phyloP scores from a whole-genome alignment of 2,113 vertebrate species.

The Diadophis punctatus region DNA sequence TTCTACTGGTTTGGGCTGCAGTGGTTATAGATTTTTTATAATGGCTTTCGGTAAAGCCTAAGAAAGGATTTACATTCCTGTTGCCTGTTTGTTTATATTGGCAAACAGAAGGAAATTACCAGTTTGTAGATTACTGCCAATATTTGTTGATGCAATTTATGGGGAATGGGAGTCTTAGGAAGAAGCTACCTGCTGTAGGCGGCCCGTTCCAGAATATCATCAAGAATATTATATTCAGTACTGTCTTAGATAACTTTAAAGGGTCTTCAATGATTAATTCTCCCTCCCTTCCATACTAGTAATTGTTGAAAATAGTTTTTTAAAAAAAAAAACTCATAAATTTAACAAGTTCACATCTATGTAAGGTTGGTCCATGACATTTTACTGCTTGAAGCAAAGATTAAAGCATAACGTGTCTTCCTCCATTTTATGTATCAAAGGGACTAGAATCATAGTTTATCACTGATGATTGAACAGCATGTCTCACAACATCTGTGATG shows the following conservation, averaged over 20 bases:
- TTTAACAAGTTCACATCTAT: not conserved
- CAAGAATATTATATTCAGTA: not conserved
- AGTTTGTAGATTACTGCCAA: not conserved
- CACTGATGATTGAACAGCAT: not conserved
- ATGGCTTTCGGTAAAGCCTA: not conserved
- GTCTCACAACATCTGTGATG: not conserved
- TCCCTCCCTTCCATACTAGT: not conserved
- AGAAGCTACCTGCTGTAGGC: not conserved
- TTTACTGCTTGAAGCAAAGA: not conserved
- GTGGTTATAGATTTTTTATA: not conserved
- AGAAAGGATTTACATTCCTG: not conserved
- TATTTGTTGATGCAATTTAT: not conserved
- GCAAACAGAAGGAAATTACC: not conserved
- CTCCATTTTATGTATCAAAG: not conserved
- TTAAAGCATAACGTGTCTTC: not conserved
- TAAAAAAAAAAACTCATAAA: not conserved
- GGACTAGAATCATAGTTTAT: not conserved
- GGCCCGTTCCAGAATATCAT: not conserved
- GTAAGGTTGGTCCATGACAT: not conserved
- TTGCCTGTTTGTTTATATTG: not conserved
- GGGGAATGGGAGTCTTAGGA: not conserved
- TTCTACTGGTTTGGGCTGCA: not conserved
- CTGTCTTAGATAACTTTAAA: not conserved
- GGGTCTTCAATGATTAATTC: not conserved
- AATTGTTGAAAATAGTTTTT: not conserved